A percentile compares a stretch with the other conserved stretches of the same genome.
These are phyloP conservation scores for Himantopus leucocephalus DNA, from an alignment of 2,113 vertebrate species.

Conservation along the genomic window DNA sequence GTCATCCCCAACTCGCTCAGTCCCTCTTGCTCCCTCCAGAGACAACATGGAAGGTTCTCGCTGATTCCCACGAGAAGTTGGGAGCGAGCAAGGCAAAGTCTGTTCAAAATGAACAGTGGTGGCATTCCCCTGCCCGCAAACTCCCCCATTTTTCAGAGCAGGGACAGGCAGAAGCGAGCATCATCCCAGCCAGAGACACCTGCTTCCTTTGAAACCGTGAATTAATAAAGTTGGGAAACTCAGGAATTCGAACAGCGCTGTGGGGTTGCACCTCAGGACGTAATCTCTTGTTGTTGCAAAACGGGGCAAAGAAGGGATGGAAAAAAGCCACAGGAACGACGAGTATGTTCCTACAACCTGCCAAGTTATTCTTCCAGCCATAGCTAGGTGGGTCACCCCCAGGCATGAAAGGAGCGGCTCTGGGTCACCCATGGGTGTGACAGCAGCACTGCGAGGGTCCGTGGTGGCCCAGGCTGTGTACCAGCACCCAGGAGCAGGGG, in stretches of 20 bases:
- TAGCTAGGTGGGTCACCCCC: not conserved
- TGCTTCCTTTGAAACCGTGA: not conserved
- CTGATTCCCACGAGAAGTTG: not conserved
- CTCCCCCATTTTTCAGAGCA: not conserved
- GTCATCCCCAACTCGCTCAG: constrained; percentile 28
- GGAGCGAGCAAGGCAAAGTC: not conserved
- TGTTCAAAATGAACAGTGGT: accelerated
- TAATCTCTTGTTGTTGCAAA: not conserved
- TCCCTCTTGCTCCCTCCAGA: constrained; percentile 18
- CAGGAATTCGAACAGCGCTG: not conserved
- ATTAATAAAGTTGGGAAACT: not conserved
- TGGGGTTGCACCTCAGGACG: not conserved
- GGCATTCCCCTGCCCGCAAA: too few species aligned
- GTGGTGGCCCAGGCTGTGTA: not conserved
- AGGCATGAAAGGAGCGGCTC: not conserved
- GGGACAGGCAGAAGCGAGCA: not conserved
- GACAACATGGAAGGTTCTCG: not conserved
- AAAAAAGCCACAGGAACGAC: not conserved
- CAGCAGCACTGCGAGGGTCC: not conserved
- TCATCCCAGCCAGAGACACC: not conserved
- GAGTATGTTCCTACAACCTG: not conserved
- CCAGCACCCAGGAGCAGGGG: too few species aligned
- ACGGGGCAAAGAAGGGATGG: not conserved
- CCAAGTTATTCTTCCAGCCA: not conserved
- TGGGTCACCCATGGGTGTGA: accelerated